phyloP scores from a whole-genome alignment of 1,140 invertebrate species.

The Tetramorium parvispinum region DNA sequence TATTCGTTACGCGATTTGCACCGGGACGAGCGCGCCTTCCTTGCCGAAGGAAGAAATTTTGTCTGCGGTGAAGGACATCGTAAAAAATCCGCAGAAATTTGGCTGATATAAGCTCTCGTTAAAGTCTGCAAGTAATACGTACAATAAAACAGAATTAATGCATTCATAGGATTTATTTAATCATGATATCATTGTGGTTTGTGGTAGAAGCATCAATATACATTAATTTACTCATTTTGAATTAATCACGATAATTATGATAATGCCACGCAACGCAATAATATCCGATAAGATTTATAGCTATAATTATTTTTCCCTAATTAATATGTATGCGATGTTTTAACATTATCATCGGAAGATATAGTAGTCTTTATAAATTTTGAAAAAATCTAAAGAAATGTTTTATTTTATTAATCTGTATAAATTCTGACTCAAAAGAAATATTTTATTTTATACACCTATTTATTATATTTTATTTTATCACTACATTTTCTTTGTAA shows the following conservation, averaged over 20 bases:
- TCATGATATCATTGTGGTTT: not conserved
- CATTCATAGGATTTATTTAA: not conserved
- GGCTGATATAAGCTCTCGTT: not conserved
- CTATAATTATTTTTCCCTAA: not conserved
- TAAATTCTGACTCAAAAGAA: not conserved
- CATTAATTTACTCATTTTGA: not conserved
- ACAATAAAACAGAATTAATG: not conserved
- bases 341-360: constrained; percentile 5
- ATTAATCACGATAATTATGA: not conserved
- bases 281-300: not conserved
- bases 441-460: not conserved
- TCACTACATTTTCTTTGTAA: not conserved
- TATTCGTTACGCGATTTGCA: constrained; percentile 30
- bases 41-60: constrained; percentile 24
- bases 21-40: not conserved
- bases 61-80: constrained; percentile 56
- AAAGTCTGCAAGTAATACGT: not conserved
- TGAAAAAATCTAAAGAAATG: not conserved
- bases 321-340: not conserved
- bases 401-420: not conserved
- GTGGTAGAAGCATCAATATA: not conserved
- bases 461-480: not conserved
- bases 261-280: not conserved
- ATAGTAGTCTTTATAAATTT: not conserved
- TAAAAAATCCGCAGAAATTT: not conserved